Evolutionary conservation across 2,113 vertebrate genomes (phyloP), one percentile per base, ranked within the genome.

Genomic region (Pseudopodoces humilis): DNA sequence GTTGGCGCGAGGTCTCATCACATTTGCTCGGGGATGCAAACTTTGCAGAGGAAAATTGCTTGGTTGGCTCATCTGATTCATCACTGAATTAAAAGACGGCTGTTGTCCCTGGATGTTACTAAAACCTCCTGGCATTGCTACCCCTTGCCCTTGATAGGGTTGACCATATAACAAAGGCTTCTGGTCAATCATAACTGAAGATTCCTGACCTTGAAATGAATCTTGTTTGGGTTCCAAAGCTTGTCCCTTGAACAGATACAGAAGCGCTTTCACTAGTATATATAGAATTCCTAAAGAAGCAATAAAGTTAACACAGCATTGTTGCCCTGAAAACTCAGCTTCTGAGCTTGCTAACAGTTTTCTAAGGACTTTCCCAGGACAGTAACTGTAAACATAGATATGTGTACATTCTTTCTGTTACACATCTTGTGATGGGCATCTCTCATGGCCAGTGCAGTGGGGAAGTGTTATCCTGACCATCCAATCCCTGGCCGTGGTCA

Each of bases 131-230:
- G 98, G 98, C 97, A 99, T 97, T 43, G 98, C 97, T 96, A 99
- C 97, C 6, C 98, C 97, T 60, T 99, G 98, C 5, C 98, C 98
- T 5, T 99, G 98, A 81, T 99, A 99, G 11, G 98, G 98, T 71
- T 99, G 98, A 65, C 98, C 97, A 53, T 99, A 99, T 22, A 99
- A 96, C 6, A 98, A 95, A 80, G 98, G 92, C 96, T 99, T 99
- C 96, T 98, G 99, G 16, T 99, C 99, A 94, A 99, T 98, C 94
- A 98, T 97, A 59, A 99, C 97, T 55, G 99, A 91, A 30, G 99
- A 97, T 85, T 99, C 99, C 27, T 98, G 98, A 46, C 98, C 97
- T 86, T 98, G 97, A 97, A 99, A 99, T 75, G 97, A 68, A 80
- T 99, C 99, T 76, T 98, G 97, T 74, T 98, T 98, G 63, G 98